Evolutionary conservation across 2,113 vertebrate species (phyloP), one percentile per base, ranked within the genome.

Genomic region (Phrynosoma blainvillii): DNA sequence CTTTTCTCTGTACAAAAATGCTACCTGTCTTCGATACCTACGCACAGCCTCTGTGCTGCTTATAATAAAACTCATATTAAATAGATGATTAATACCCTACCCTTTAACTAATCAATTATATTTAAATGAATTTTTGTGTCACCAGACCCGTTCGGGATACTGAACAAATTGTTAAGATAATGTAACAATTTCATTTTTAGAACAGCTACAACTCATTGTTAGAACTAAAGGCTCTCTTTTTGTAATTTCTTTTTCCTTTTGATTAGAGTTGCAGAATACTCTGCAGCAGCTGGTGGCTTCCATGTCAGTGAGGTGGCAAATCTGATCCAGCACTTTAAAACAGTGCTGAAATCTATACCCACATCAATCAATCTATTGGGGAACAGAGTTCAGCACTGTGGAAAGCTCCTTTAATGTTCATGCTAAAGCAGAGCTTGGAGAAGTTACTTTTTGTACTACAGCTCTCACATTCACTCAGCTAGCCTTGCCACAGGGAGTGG

Each of bases 31-130:
- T 8, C 30, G 36, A 16, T 23, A 56, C 66, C 1, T 0, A 3
- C 13, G 14, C 21, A 47, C 27, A 75, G 1, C 21, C n/a, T 10
- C 54, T 74, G 70, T 42, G 21, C 42, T 74, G 27, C 27, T 68
- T 77, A 40, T 54, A 76, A 88, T 76, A 77, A 66, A 83, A 11
- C 30, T 66, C n/a, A 76, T 68, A 76, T 83, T 52, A 54, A 70
- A 70, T 88, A 18, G 56, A 62, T 88, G 18, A 83, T 76, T 77
- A 25, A 88, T 82, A 76, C 56, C 21, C 20, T 66, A 40, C 80
- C 59, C 54, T 32, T 88, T 66, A 77, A 76, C 9, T 75, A 82
- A 87, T 82, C 71, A 65, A 82, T 66, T 87, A 62, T 10, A 82
- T 75, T 76, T 82, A 82, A 54, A 23, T 32, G 18, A 85, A 85